phyloP scores from a whole-genome alignment of 2,797 vertebrate genomes.

The Orestias chungarensis region DNA sequence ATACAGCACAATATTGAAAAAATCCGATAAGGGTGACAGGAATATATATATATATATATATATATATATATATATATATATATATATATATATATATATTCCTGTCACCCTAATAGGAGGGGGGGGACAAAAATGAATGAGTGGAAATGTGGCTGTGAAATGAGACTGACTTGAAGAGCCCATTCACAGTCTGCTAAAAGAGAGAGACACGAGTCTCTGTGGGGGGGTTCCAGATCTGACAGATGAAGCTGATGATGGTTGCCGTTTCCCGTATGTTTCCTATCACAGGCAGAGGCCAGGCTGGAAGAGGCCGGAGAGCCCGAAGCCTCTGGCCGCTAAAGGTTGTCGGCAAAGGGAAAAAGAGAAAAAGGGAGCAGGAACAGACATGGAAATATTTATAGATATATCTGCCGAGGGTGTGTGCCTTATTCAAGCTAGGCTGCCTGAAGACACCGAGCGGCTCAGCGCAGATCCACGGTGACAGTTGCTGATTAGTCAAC shows the following conservation, averaged over 20 bases:
- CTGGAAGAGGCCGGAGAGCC: conserved; percentile 74
- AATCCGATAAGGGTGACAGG: conserved; percentile 52
- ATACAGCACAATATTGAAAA: conserved; percentile 47
- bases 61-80: conserved; percentile 42
- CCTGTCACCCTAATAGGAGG: too few species aligned
- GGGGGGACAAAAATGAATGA: conserved; percentile 21
- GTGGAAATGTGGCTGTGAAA: conserved; percentile 14
- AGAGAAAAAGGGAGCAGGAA: conserved; percentile 6
- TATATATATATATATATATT: too few species aligned
- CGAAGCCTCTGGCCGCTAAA: conserved; percentile 46
- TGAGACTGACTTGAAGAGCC: conserved; percentile 23
- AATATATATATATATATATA: conserved; percentile 44
- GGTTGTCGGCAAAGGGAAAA: conserved; percentile 19
- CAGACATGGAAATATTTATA: conserved; percentile 13
- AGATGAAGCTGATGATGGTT: conserved; percentile 65
- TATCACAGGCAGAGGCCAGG: conserved; percentile 67
- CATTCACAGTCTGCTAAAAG: conserved; percentile 6
- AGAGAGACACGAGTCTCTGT: conserved; percentile 12
- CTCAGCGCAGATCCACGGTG: conserved; percentile 82
- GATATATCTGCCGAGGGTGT: neutral
- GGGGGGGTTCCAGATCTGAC: conserved; percentile 48
- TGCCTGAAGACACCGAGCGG: conserved; percentile 78
- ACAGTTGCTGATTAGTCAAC: conserved; percentile 86
- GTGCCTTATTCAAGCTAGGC: conserved; percentile 43
- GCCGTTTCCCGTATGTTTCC: conserved; percentile 78